phyloP scores from a whole-genome alignment of 2,113 vertebrate species.

The Thalassoma bifasciatum region DNA sequence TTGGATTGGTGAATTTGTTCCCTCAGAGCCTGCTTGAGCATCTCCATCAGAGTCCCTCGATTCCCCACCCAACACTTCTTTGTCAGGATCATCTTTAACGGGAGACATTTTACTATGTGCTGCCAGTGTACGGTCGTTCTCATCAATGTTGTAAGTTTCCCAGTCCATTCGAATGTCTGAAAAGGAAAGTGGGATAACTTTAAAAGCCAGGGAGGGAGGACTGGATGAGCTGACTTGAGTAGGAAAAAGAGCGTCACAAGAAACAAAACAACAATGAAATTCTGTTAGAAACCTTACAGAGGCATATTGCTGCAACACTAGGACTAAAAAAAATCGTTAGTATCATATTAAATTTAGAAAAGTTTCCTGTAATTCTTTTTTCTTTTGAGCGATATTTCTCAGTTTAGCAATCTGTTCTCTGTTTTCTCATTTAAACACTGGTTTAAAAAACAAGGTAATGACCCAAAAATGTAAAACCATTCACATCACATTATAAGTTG shows the following conservation, averaged over 20 bases:
- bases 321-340: too few species aligned
- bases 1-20: slow-evolving; percentile 56
- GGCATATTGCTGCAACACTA: too few species aligned
- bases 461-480: too few species aligned
- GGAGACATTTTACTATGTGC: slow-evolving; percentile 87
- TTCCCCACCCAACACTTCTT: slow-evolving; percentile 61
- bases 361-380: too few species aligned
- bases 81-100: slow-evolving; percentile 76
- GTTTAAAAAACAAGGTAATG: too few species aligned
- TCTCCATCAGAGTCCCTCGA: not conserved
- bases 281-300: too few species aligned
- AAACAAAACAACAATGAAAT: not conserved
- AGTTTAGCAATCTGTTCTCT: too few species aligned
- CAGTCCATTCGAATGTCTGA: slow-evolving; percentile 94
- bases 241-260: too few species aligned
- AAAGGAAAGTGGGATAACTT: not conserved
- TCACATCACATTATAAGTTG: too few species aligned
- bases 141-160: slow-evolving; percentile 85
- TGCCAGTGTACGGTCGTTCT: slow-evolving; percentile 78
- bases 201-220: not conserved
- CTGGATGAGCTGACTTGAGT: not conserved
- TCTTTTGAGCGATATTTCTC: too few species aligned
- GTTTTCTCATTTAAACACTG: too few species aligned
- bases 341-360: too few species aligned
- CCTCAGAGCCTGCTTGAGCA: slow-evolving; percentile 58